Evolutionary conservation across 1,140 invertebrate species (phyloP), one percentile per base, ranked within the genome.

Genomic region (Chrysomallon squamiferum): DNA sequence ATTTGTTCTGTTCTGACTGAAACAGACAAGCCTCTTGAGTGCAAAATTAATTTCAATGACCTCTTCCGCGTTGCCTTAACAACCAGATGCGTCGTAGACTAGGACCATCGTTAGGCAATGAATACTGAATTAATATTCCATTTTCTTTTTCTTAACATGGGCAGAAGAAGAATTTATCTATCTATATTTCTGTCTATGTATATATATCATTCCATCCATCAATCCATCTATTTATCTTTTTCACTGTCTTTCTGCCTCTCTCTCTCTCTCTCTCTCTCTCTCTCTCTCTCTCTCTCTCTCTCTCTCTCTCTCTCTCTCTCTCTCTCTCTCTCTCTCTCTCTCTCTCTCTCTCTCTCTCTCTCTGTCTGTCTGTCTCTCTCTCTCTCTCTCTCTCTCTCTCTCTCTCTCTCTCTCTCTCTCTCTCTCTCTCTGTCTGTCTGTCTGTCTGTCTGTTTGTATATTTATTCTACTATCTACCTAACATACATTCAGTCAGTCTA

Each of bases 351-450:
- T 27, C 20, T 22, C n/a, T 35, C n/a, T 45, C 38, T 60, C 1
- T 5, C 15, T 45, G 27, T 9, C 25, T 22, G 13, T 30, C 25
- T 41, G 27, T 3, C 1, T 56, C 50, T 38, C n/a, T 64, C 33
- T 64, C 38, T 64, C 62, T 57, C 30, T 65, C 33, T 62, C 65
- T 54, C 59, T 60, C 59, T 54, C 58, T 60, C 50, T 60, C 7
- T 50, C 58, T 52, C 18, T 61, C 29, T 60, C 25, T 33, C 56
- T 60, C 38, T 33, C 56, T 49, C 38, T 49, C 29, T 33, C 41
- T 22, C 25, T 58, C 25, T n/a, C 29, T 30, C 56, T 33, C 27
- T 49, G 41, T 29, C 45, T 32, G 41, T 47, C 64, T 29, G 18
- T 47, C 43, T 38, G 6, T 38, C 35, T 38, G 6, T 38, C 35